Evolutionary conservation across 2,888 invertebrate species (phyloP).

Genomic region (Smittia sp.): DNA sequence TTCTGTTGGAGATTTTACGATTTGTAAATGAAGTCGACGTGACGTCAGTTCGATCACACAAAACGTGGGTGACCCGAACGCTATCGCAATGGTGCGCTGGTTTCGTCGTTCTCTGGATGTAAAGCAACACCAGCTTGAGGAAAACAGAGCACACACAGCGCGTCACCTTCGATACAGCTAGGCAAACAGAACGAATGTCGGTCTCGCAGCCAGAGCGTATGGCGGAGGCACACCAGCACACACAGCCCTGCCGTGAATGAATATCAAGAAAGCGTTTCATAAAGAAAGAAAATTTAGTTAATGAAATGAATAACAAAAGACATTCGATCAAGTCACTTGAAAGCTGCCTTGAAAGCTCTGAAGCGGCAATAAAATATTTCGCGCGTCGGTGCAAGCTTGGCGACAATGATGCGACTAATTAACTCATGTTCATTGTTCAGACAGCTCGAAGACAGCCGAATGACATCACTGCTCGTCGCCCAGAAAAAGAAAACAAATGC

Average conservation of each 20-base stretch:
- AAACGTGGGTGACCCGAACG: too few relatives aligned
- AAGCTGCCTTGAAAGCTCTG: too few relatives aligned
- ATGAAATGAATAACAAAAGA: neutral
- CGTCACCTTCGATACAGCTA: neutral
- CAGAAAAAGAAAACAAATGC: neutral
- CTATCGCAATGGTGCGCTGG: too few relatives aligned
- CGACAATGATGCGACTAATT: too few relatives aligned
- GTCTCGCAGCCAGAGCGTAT: neutral
- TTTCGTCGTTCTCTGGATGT: neutral
- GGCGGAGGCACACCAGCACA: neutral
- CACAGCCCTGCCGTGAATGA: constrained; percentile 1
- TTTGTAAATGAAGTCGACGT: too few relatives aligned
- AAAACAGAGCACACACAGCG: neutral
- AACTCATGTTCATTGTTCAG: too few relatives aligned
- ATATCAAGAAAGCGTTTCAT: constrained; percentile 1
- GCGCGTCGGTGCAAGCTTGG: too few relatives aligned
- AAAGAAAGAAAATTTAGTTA: neutral
- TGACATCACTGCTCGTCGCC: neutral
- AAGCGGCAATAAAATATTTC: too few relatives aligned
- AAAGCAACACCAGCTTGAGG: neutral
- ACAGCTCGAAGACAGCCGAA: too few relatives aligned
- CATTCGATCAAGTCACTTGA: too few relatives aligned
- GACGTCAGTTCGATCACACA: too few relatives aligned
- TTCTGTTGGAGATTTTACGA: neutral
- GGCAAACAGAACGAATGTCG: constrained; percentile 2